Evolutionary conservation across 2,797 vertebrate species (phyloP).

Genomic region (Molossus molossus): DNA sequence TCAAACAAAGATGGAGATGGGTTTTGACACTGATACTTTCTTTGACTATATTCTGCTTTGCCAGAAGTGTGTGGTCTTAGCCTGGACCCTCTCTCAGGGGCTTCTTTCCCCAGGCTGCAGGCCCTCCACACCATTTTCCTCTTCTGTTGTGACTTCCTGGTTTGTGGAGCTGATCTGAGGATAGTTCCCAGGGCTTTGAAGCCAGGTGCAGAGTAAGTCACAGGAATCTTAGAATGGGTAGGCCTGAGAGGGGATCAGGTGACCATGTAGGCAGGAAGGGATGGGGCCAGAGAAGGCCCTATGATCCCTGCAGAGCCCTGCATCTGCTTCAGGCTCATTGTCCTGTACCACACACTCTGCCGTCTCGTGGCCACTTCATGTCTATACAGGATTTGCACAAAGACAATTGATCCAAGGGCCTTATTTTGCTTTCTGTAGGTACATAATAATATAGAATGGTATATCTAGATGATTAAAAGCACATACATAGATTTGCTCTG

Average conservation of each 20-base stretch:
- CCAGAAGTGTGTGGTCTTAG: not conserved
- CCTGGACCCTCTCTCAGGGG: not conserved
- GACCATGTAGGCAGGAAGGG: not conserved
- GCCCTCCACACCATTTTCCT: not conserved
- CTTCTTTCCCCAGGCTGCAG: not conserved
- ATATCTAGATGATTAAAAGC: conserved; percentile 65
- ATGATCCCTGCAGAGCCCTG: not conserved
- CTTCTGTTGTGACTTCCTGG: not conserved
- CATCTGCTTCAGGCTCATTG: not conserved
- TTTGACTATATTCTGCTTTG: not conserved
- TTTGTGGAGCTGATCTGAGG: not conserved
- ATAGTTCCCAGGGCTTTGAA: not conserved
- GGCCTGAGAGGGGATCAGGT: not conserved
- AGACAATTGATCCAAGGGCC: conserved; percentile 56
- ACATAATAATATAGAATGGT: conserved; percentile 76
- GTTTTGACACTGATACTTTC: not conserved
- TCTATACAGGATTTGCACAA: not conserved
- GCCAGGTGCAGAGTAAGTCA: not conserved
- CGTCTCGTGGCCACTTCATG: not conserved
- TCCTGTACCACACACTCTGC: not conserved
- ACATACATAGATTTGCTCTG: conserved; percentile 81
- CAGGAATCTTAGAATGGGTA: not conserved
- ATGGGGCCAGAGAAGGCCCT: not conserved
- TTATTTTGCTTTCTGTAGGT: conserved; percentile 67
- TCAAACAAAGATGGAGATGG: not conserved